Evolutionary conservation across 2,113 vertebrate genomes (phyloP).

Genomic region (Thalassarche chlororhynchos): DNA sequence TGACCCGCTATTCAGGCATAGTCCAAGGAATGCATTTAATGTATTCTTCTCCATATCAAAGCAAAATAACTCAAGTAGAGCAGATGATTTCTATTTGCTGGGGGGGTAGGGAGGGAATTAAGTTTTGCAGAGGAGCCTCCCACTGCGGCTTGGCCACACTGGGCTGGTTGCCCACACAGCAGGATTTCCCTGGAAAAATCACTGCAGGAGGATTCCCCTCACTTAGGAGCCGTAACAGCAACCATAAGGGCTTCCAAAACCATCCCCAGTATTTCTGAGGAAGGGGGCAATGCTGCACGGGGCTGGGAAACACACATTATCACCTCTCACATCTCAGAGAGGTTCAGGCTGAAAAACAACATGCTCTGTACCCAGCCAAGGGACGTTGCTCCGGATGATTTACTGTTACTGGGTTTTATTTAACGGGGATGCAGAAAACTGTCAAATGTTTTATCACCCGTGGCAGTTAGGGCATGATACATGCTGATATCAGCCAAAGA

Average conservation of each 20-base stretch:
- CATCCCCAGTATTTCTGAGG: background rate
- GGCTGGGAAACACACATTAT: background rate
- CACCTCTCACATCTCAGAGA: background rate
- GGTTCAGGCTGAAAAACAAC: background rate
- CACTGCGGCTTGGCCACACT: accelerated
- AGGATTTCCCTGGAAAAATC: background rate
- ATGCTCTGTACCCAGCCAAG: background rate
- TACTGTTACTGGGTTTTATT: conserved; percentile 25
- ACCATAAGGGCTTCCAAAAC: background rate
- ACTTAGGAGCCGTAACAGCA: background rate
- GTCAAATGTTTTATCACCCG: conserved; percentile 35
- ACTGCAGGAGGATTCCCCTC: background rate
- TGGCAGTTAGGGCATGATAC: background rate
- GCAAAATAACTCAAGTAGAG: background rate
- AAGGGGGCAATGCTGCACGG: background rate
- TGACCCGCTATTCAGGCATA: background rate
- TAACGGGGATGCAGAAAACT: background rate
- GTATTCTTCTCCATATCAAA: background rate
- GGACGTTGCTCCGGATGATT: conserved; percentile 13
- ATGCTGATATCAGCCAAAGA: conserved; percentile 47
- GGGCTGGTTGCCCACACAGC: background rate
- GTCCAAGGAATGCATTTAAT: background rate
- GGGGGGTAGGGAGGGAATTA: background rate
- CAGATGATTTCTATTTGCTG: background rate
- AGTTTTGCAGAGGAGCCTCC: background rate